A percentile compares a stretch with the other conserved stretches of the same genome.
Evolutionary conservation across 2,888 invertebrate genomes (phyloP).

Genomic region (Epinotia nisella): DNA sequence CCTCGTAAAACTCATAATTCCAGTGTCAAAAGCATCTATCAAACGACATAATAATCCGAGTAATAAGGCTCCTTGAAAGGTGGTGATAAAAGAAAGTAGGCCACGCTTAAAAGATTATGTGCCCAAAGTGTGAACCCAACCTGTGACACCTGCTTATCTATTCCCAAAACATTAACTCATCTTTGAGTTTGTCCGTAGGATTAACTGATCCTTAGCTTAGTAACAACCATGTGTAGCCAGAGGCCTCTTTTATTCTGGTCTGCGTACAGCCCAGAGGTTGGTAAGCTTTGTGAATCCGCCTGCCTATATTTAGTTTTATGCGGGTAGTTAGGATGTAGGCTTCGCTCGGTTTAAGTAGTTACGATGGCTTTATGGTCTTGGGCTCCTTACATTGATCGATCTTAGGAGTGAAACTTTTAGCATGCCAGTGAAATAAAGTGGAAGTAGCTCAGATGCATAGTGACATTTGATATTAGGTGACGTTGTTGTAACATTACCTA

Average conservation of each 20-base stretch:
- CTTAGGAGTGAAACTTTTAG: conserved; percentile 1
- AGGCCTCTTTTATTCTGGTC: neutral
- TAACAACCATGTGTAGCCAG: neutral
- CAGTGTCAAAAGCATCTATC: conserved; percentile 59
- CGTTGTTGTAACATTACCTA: too few relatives aligned
- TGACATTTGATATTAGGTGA: neutral
- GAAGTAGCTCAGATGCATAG: neutral
- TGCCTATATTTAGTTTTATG: conserved; percentile 36
- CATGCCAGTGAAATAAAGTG: neutral
- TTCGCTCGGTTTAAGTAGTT: conserved; percentile 21
- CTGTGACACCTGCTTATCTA: conserved; percentile 47
- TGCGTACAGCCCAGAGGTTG: neutral
- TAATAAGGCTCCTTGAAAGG: conserved; percentile 54
- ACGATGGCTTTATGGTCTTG: conserved; percentile 13
- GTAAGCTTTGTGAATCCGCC: neutral
- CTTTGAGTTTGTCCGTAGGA: neutral
- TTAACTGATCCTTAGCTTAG: neutral
- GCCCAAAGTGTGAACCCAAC: conserved; percentile 52
- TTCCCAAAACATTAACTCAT: neutral
- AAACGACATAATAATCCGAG: conserved; percentile 56
- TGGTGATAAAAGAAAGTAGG: conserved; percentile 63
- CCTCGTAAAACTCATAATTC: conserved; percentile 52
- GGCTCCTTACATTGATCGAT: conserved; percentile 17
- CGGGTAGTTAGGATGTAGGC: conserved; percentile 17
- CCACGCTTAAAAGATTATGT: conserved; percentile 62